A percentile compares a stretch with the other conserved stretches of the same genome.
phyloP scores from a whole-genome alignment of 1,140 invertebrate species.

The Adelges cooleyi region DNA sequence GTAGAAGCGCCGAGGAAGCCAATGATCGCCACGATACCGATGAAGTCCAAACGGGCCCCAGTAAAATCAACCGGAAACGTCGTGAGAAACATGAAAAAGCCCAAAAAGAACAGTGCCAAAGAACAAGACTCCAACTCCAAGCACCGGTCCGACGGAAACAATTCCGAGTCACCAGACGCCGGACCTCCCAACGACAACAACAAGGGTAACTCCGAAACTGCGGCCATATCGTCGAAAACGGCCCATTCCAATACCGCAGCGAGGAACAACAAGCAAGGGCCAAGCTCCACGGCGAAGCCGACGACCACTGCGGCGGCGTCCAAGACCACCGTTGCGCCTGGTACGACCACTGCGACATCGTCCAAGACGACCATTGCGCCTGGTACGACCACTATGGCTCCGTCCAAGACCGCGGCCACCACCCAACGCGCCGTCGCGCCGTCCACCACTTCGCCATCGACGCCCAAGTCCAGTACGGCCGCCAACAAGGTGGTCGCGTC shows the following conservation, averaged over 20 bases:
- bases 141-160: neutral
- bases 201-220: neutral
- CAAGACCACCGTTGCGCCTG: neutral
- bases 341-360: neutral
- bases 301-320: neutral
- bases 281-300: neutral
- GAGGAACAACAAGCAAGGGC: neutral
- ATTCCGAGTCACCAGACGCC: neutral
- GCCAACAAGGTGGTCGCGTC: neutral
- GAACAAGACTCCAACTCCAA: slow-evolving; percentile 4
- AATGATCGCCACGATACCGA: neutral
- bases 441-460: neutral
- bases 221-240: neutral
- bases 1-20: neutral
- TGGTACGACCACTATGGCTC: neutral
- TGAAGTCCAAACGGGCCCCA: neutral
- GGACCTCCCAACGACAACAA: neutral
- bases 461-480: neutral
- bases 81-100: slow-evolving; percentile 20
- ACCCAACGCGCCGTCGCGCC: neutral
- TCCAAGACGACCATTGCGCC: neutral
- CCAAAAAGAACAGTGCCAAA: slow-evolving; percentile 2
- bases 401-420: neutral
- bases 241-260: neutral
- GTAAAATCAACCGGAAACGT: slow-evolving; percentile 1